Base-by-base conservation (phyloP, 92 coral and sea anemone species). In the Phenganax subtilis region DNA sequence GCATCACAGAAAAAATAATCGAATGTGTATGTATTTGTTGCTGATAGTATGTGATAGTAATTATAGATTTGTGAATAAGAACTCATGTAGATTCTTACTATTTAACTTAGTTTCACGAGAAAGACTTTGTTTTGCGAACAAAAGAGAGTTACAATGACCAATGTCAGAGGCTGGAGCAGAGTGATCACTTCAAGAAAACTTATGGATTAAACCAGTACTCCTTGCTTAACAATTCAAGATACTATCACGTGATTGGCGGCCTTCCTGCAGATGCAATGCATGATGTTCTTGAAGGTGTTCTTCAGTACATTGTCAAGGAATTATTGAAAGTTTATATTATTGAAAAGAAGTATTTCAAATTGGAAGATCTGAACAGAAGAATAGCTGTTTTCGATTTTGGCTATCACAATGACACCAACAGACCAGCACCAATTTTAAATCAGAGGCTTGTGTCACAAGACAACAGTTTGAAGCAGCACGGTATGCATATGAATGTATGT, bases 181-280 rank as follows among this genome's bases (percentile, higher is more conserved):
- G 87, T n/a, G 93, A 85, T 1, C 89, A 90, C 80, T 87, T 90
- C 84, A 79, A 68, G 52, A 87, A 75, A 71, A 75, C 93, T 3
- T 90, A 87, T 89, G 92, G 90, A 9, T 81, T 84, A 52, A 89
- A 89, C 80, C 71, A 89, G 54, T 69, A 55, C 28, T 84, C 88
- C 31, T n/a, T 85, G 29, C 72, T 88, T 9, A 84, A 80, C 81
- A 67, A 85, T 10, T 90, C 93, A 15, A 61, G 89, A 59, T 87
- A 87, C 70, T 90, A 25, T 57, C 87, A 89, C 86, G 92, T 86
- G 16, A 80, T 89, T 72, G 89, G 75, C 28, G 90, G 87, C 47
- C 76, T 87, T 12, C 87, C 90, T 51, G 75, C 85, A 70, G 90
- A 87, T 88, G 87, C 89, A 25, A 88, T 85, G 91, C 91, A 88